Evolutionary conservation across 2,113 vertebrate species (phyloP).

Genomic region (Rhinogobius similis): DNA sequence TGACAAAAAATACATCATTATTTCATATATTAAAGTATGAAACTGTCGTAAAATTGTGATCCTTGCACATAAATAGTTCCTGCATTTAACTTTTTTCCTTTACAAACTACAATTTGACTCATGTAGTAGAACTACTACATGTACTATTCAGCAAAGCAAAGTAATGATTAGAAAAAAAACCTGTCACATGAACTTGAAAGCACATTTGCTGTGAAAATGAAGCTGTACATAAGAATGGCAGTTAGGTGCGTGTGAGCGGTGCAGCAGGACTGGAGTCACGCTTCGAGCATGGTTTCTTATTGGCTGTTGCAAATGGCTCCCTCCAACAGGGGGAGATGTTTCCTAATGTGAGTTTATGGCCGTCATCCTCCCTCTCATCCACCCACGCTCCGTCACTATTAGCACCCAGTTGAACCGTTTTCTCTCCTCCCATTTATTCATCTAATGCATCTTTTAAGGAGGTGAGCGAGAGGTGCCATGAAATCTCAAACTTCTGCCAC

Average conservation of each 20-base stretch:
- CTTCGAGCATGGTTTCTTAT: constrained; percentile 36
- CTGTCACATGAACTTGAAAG: no score
- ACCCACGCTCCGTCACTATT: constrained; percentile 72
- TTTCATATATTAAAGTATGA: no score
- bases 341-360: constrained; percentile 67
- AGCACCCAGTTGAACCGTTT: constrained; percentile 66
- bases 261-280: constrained; percentile 34
- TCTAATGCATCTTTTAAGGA: constrained; percentile 59
- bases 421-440: constrained; percentile 69
- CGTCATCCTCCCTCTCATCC: constrained; percentile 49
- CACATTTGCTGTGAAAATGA: no score
- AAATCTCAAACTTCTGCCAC: constrained; percentile 38
- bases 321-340: constrained; percentile 81
- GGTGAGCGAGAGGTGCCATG: constrained; percentile 28
- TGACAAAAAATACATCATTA: no score
- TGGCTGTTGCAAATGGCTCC: constrained; percentile 32
- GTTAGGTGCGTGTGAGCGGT: constrained; percentile 1
- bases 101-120: no score
- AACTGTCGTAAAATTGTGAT: no score
- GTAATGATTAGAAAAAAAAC: no score
- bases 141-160: no score
- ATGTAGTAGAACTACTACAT: no score
- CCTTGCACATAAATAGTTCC: no score
- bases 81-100: no score
- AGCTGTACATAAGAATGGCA: neutral